These are phyloP conservation scores for Otolemur garnettii DNA, from an alignment of 2,113 vertebrate genomes.

Conservation along the genomic window DNA sequence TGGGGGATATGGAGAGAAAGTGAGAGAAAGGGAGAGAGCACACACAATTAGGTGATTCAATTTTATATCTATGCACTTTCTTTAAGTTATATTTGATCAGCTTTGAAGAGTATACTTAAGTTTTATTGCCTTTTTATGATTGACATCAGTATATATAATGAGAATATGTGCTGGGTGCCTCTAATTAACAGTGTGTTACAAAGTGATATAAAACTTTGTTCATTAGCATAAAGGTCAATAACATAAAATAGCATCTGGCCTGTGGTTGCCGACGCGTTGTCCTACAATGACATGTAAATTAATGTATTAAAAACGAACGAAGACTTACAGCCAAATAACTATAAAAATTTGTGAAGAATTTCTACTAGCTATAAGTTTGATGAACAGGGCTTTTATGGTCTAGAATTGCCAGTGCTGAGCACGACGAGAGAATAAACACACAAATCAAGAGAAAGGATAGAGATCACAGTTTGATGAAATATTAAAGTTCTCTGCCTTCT, in stretches of 20 bases:
- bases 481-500: neutral
- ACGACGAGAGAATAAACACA: neutral
- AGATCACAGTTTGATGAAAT: neutral
- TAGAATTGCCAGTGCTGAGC: neutral
- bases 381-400: neutral
- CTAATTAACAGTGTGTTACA: constrained; percentile 48
- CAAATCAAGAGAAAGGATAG: neutral
- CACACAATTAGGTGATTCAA: neutral
- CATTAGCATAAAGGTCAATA: constrained; percentile 26
- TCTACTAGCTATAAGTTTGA: neutral
- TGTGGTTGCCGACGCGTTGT: neutral
- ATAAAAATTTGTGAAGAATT: neutral
- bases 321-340: neutral
- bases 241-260: neutral
- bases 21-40: fast-evolving
- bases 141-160: neutral
- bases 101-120: neutral
- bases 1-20: neutral
- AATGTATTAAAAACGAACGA: neutral
- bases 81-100: neutral
- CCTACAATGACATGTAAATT: neutral
- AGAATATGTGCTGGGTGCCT: neutral
- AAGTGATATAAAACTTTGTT: constrained; percentile 34
- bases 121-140: neutral
- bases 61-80: neutral